phyloP scores from a whole-genome alignment of 2,888 invertebrate species.

The Endomychus coccineus region DNA sequence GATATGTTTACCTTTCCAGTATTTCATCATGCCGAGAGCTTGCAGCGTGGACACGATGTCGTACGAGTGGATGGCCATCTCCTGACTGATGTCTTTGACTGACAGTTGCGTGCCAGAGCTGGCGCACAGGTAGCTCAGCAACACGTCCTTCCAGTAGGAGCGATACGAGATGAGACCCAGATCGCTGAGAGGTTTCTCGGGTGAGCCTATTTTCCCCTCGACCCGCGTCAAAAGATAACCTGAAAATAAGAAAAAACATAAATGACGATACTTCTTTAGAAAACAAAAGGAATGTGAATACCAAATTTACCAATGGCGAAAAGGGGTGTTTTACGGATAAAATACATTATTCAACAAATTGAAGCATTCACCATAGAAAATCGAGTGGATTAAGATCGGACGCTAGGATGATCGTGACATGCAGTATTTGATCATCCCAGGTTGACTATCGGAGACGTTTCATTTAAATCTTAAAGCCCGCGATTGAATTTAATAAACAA shows the following conservation, averaged over 20 bases:
- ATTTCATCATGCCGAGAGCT: conserved; percentile 95
- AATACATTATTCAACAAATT: no score
- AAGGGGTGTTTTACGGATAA: no score
- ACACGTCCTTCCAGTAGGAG: conserved; percentile 97
- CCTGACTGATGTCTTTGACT: conserved; percentile 83
- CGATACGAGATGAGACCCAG: conserved; percentile 95
- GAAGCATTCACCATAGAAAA: no score
- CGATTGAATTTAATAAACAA: no score
- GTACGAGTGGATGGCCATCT: conserved; percentile 93
- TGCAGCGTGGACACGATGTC: conserved; percentile 97
- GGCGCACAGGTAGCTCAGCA: conserved; percentile 84
- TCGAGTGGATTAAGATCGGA: no score
- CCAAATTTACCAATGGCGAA: no score
- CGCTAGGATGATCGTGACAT: no score
- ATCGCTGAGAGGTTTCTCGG: conserved; percentile 97
- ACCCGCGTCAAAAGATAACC: conserved; percentile 93
- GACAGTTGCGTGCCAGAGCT: conserved; percentile 83
- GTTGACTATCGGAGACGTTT: no score
- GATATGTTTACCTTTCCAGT: conserved; percentile 94
- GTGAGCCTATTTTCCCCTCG: conserved; percentile 98
- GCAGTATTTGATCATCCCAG: no score
- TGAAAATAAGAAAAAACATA: conserved; percentile 47
- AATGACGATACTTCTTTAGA: no score
- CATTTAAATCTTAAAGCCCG: no score
- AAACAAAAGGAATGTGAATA: no score